These are phyloP conservation scores for Leuctra nigra DNA, from an alignment of 2,888 invertebrate genomes.

Conservation along the genomic window DNA sequence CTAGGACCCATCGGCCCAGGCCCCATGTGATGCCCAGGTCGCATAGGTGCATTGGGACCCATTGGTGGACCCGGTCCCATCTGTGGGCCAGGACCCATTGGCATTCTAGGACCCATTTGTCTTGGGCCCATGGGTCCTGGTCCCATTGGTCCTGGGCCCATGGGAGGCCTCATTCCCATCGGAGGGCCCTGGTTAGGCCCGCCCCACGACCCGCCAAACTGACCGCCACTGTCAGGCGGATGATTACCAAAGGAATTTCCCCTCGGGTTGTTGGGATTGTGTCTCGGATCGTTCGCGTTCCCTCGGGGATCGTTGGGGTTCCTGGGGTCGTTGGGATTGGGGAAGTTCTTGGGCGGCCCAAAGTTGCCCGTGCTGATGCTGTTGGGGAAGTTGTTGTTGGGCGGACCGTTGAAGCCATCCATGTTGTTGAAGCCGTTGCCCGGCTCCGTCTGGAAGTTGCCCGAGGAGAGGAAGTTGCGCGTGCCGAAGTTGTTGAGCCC, in stretches of 20 bases:
- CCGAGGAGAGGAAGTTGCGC: conserved; percentile 6
- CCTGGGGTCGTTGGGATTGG: not conserved
- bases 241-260: no score
- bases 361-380: not conserved
- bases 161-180: not conserved
- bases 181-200: not conserved
- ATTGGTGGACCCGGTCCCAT: not conserved
- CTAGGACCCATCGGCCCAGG: conserved; percentile 13
- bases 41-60: not conserved
- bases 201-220: not conserved
- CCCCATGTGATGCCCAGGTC: conserved; percentile 18
- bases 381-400: not conserved
- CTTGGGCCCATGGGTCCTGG: conserved; percentile 10
- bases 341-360: not conserved
- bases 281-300: not conserved
- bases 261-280: no score
- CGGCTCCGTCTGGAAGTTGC: conserved; percentile 1
- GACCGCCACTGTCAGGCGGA: not conserved
- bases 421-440: not conserved
- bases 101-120: conserved; percentile 3
- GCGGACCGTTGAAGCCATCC: not conserved
- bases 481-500: conserved; percentile 11
- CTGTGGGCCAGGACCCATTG: not conserved
- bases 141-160: conserved; percentile 3
- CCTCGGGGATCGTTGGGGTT: conserved; percentile 1